These are phyloP conservation scores for Galeruca laticollis DNA, from an alignment of 2,888 invertebrate species.

Conservation along the genomic window DNA sequence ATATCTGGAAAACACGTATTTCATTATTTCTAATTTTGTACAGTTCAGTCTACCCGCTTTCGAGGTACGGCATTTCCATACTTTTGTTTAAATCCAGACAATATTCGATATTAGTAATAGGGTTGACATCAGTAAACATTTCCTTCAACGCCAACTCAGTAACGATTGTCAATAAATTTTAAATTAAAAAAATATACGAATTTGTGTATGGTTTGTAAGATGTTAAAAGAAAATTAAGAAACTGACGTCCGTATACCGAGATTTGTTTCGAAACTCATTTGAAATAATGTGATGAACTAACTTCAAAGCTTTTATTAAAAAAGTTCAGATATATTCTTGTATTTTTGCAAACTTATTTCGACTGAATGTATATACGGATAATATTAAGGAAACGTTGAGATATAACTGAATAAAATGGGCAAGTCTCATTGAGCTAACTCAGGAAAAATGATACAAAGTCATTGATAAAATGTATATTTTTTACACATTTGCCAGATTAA, in stretches of 20 bases:
- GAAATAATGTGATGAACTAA: background rate
- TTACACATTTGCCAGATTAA: too few relatives aligned
- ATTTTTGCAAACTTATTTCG: background rate
- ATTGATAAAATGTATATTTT: too few relatives aligned
- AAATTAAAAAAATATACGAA: background rate
- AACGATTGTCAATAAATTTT: too few relatives aligned
- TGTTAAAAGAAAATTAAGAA: background rate
- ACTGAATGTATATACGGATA: background rate
- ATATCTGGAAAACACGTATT: too few relatives aligned
- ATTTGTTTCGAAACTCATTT: background rate
- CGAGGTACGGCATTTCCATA: too few relatives aligned
- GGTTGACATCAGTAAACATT: too few relatives aligned
- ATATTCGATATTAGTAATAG: too few relatives aligned
- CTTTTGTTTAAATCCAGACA: too few relatives aligned
- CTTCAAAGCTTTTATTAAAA: background rate
- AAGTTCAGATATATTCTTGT: background rate
- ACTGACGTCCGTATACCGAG: background rate
- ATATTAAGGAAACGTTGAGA: background rate
- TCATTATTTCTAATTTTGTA: too few relatives aligned
- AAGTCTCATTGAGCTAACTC: background rate
- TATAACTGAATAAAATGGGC: background rate
- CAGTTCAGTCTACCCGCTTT: too few relatives aligned
- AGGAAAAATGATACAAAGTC: too few relatives aligned
- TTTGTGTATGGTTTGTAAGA: background rate
- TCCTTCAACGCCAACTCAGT: too few relatives aligned